Conservation (phyloP, 2,888 invertebrate genomes). For the Trypoxylon attenuatum region DNA sequence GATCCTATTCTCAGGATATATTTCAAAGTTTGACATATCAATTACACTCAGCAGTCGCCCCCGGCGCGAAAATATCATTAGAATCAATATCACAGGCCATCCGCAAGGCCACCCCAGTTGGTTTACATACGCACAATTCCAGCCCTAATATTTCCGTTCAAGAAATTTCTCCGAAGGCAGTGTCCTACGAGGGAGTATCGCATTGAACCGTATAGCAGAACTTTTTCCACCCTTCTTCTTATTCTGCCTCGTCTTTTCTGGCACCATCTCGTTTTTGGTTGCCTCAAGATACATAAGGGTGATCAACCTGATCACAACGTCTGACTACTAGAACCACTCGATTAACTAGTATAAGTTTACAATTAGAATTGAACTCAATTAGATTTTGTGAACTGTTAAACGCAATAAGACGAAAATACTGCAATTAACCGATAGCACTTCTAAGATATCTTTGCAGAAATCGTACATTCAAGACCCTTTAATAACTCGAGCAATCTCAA, state of each 20-base stretch:
- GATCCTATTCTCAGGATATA: no score
- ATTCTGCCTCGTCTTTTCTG: no score
- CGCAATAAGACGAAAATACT: background rate
- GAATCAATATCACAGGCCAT: slow-evolving; percentile 67
- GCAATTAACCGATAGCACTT: background rate
- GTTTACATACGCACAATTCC: slow-evolving; percentile 57
- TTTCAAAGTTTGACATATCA: slow-evolving; percentile 66
- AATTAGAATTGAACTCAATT: background rate
- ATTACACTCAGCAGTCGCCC: slow-evolving; percentile 65
- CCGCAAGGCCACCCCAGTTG: slow-evolving; percentile 37
- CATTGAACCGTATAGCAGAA: slow-evolving; percentile 31
- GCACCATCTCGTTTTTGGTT: slow-evolving; percentile 13
- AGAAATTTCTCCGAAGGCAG: slow-evolving; percentile 59
- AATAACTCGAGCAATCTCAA: background rate
- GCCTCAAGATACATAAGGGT: slow-evolving; percentile 6
- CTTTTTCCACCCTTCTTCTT: slow-evolving; percentile 47
- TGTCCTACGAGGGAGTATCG: slow-evolving; percentile 51
- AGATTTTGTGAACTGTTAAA: no score
- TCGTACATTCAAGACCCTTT: background rate
- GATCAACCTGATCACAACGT: slow-evolving; percentile 40
- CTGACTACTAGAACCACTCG: slow-evolving; percentile 31
- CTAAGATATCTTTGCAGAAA: background rate
- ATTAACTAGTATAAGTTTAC: slow-evolving; percentile 14
- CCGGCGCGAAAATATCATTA: slow-evolving; percentile 71
- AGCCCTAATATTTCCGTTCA: slow-evolving; percentile 60